Base-by-base conservation (phyloP, 2,113 vertebrate species). In the Malurus alboscapulatus region DNA sequence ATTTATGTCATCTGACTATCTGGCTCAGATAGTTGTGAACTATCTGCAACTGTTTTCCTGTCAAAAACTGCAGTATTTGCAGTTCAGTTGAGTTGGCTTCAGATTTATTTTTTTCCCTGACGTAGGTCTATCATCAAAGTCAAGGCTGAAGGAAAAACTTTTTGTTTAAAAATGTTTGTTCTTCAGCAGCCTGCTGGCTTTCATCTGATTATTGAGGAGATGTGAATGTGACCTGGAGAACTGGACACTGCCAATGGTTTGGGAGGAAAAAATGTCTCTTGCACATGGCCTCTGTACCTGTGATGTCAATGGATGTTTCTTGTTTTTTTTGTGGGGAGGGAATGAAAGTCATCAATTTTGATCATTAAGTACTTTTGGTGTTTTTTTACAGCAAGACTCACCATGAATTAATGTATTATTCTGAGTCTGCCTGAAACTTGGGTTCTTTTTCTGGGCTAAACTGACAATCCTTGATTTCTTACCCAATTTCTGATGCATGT, bases 61-160 rank as follows among this genome's bases (percentile, higher is more conserved):
- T 76, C 74, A 78, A 89, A 87, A 89, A 57, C 2, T 36, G 27
- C 77, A 58, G 38, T 34, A 42, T 22, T 89, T 51, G 71, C 62
- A 73, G 50, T 48, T 89, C 71, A 68, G 7, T 47, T 86, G 54
- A 66, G 32, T 69, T 3, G 0, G 44, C 38, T 72, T 44, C 45
- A 45, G 40, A 26, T 88, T 88, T 92, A 77, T 54, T 84, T 92
- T 92, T 76, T 66, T n/a, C 17, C 30, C 9, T 75, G 12, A 14
- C n/a, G 24, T 26, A 78, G 10, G 32, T 65, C 69, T 75, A n/a
- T 34, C 47, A 53, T 48, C 34, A 36, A 67, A 59, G 36, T 14
- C 36, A 55, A 66, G 30, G 55, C n/a, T 71, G 73, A 74, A 68
- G n/a, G 38, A 45, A 87, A 69, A 40, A 5, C 8, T 24, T 77